Conservation (phyloP, 2,888 invertebrate species). For the Clanis bilineata region DNA sequence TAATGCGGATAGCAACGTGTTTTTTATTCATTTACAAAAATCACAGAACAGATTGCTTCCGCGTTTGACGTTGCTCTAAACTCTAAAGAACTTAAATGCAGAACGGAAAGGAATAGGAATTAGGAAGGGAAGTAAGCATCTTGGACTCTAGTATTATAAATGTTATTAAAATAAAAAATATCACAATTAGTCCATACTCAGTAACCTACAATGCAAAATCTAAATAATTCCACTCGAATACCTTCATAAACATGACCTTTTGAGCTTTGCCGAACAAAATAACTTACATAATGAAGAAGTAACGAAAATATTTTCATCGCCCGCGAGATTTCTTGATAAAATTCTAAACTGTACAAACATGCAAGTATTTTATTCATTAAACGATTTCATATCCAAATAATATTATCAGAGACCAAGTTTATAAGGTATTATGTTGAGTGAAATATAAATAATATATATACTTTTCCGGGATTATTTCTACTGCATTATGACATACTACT, state of each 20-base stretch:
- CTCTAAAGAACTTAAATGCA: no score
- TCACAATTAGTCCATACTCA: neutral
- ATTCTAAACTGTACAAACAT: conserved; percentile 4
- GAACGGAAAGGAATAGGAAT: no score
- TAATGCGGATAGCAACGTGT: no score
- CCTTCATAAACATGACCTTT: neutral
- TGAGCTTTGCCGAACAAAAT: neutral
- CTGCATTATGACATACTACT: no score
- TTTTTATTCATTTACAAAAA: no score
- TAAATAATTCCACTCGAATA: neutral
- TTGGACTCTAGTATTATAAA: no score
- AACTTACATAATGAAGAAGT: conserved; percentile 6
- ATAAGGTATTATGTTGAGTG: neutral
- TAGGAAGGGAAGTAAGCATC: no score
- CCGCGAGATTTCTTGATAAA: neutral
- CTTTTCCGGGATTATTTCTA: neutral
- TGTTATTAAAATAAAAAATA: neutral
- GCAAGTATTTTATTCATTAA: neutral
- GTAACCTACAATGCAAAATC: neutral
- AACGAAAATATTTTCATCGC: neutral
- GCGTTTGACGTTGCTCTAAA: no score
- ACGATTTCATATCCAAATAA: neutral
- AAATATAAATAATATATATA: neutral
- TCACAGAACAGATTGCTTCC: no score
- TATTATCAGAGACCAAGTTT: neutral